Evolutionary conservation across 2,888 invertebrate genomes (phyloP), one percentile per base, ranked within the genome.

Genomic region (Mimas tiliae): DNA sequence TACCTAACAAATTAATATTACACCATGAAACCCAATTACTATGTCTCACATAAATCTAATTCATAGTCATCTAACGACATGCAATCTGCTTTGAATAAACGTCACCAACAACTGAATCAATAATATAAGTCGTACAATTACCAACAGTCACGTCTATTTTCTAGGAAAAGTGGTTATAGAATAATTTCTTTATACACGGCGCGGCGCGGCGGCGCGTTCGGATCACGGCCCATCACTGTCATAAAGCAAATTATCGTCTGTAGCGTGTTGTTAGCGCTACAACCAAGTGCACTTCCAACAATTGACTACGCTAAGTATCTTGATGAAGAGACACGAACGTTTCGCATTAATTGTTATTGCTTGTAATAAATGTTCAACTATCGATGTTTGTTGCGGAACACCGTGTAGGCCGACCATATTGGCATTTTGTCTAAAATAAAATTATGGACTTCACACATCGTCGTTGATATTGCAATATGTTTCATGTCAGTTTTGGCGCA

Each of bases 261-360:
- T 52, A 72, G 72, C 70, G 72, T 80, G 74, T 74, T 70, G 75
- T 80, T 79, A 78, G 67, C 66, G 73, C 70, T 72, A 88, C 87
- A 86, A 81, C 83, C 72, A 89, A 85, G 87, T 86, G 86, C 86
- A 88, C 87, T 88, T 77, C 74, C 71, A 73, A 81, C 87, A 84
- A 89, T 88, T 89, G 84, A 82, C 78, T 79, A 72, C 70, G 34
- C 68, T 33, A 33, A 45, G 69, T 82, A 84, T 85, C 86, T 82
- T 79, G 83, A 87, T 85, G 77, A 74, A 72, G 67, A 69, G 73
- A 81, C 85, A 83, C 84, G 83, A 83, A 83, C 82, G 77, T 76
- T 79, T 75, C 71, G 72, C 75, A 72, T 72, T 75, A 70, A 71
- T 55, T 33, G 47, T 64, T 53, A 55, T 55, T 64, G 47, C 45